Evolutionary conservation across 2,888 invertebrate genomes (phyloP).

Genomic region (Agriotes lineatus): DNA sequence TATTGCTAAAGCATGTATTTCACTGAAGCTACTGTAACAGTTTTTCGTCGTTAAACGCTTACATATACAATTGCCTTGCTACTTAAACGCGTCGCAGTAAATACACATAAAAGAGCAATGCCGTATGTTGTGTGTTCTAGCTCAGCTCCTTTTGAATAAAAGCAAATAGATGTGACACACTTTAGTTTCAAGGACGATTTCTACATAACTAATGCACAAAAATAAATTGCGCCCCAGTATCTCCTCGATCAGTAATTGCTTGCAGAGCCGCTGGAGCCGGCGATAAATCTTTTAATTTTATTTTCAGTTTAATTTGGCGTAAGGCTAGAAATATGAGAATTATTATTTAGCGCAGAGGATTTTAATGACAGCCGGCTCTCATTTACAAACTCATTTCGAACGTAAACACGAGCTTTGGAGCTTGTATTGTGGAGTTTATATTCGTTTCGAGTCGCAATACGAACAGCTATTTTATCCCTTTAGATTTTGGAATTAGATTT

Average conservation of each 20-base stretch:
- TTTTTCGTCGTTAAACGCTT: no score
- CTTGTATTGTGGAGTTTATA: neutral
- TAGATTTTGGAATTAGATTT: neutral
- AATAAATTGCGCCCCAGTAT: neutral
- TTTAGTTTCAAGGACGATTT: conserved; percentile 4
- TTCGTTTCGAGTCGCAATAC: neutral
- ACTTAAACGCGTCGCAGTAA: no score
- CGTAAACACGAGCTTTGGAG: neutral
- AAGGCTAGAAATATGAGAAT: no score
- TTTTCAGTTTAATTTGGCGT: neutral
- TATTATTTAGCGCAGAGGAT: no score
- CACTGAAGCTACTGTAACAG: no score
- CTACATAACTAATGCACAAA: neutral
- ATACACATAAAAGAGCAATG: neutral
- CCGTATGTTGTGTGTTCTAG: neutral
- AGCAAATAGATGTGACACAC: conserved; percentile 15
- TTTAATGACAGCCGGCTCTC: neutral
- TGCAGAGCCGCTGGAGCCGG: neutral
- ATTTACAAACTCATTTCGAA: neutral
- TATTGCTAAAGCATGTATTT: no score
- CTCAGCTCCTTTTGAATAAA: conserved; percentile 1
- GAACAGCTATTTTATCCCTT: neutral
- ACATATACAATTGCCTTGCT: no score
- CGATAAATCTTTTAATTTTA: neutral
- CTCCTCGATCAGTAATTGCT: neutral